Percentiles rank a stretch among this genome's conserved stretches.
Conservation (phyloP, 2,888 invertebrate species). For the Habroteleia sp. region DNA sequence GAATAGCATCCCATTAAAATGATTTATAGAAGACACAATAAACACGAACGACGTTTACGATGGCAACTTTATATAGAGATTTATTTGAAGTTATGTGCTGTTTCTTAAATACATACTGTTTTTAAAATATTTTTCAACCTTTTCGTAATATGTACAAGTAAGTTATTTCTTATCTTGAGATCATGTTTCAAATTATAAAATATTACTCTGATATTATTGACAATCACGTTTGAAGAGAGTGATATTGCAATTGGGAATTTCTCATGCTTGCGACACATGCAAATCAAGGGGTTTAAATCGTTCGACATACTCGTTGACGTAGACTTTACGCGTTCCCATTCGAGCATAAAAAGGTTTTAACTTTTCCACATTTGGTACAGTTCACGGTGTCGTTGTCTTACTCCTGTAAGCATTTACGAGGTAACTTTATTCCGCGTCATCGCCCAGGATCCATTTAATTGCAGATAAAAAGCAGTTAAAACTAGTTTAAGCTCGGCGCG, state of each 20-base stretch:
- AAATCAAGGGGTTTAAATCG: constrained; percentile 54
- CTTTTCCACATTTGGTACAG: constrained; percentile 54
- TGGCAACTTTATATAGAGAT: constrained; percentile 47
- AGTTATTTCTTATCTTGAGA: constrained; percentile 6
- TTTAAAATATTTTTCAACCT: constrained; percentile 17
- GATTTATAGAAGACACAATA: constrained; percentile 49
- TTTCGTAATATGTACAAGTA: background rate
- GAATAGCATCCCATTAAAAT: constrained; percentile 49
- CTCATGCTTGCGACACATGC: constrained; percentile 31
- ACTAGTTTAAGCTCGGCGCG: constrained; percentile 39
- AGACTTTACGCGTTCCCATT: constrained; percentile 49
- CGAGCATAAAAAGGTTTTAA: constrained; percentile 65
- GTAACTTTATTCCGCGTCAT: constrained; percentile 59
- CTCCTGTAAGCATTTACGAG: constrained; percentile 56
- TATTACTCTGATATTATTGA: constrained; percentile 36
- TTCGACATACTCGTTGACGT: constrained; percentile 46
- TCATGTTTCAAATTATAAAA: constrained; percentile 18
- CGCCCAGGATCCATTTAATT: constrained; percentile 60
- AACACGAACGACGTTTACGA: constrained; percentile 42
- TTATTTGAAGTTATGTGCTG: constrained; percentile 35
- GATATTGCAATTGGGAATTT: constrained; percentile 27
- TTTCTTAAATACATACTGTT: constrained; percentile 20
- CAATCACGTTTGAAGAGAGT: constrained; percentile 33
- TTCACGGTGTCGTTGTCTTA: constrained; percentile 58
- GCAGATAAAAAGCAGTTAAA: constrained; percentile 56